Percentiles rank a stretch among this genome's conserved stretches.
These are phyloP conservation scores for Chironomus tentans DNA, from an alignment of 2,888 invertebrate genomes.

Conservation along the genomic window DNA sequence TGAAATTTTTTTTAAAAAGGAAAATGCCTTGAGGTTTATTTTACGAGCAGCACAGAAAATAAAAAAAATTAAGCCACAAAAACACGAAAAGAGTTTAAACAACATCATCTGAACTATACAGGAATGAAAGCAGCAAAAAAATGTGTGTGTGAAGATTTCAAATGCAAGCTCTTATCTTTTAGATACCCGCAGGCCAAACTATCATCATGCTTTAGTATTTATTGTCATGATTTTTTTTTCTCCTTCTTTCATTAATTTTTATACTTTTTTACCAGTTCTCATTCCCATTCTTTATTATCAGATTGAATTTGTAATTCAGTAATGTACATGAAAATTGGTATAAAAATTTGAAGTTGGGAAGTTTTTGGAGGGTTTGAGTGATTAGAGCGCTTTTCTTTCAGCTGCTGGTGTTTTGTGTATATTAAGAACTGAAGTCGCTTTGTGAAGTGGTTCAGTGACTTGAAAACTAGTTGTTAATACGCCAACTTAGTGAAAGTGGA, in stretches of 20 bases:
- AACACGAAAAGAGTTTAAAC: background rate
- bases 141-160: background rate
- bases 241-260: background rate
- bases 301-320: background rate
- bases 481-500: too few relatives aligned
- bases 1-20: too few relatives aligned
- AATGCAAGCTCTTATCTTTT: background rate
- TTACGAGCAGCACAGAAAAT: background rate
- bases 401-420: too few relatives aligned
- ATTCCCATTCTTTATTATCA: background rate
- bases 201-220: background rate
- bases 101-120: background rate
- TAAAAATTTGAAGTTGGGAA: background rate
- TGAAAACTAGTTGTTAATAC: too few relatives aligned
- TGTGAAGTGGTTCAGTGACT: too few relatives aligned
- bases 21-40: background rate
- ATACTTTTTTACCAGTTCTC: background rate
- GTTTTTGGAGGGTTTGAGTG: background rate
- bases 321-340: background rate
- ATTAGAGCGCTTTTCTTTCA: too few relatives aligned
- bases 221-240: background rate
- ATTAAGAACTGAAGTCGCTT: too few relatives aligned
- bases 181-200: background rate
- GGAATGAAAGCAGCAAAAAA: background rate
- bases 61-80: constrained; percentile 5